Percentiles rank a stretch among this genome's conserved stretches.
These are phyloP conservation scores for Luscinia megarhynchos DNA, from an alignment of 2,797 vertebrate genomes.

Conservation along the genomic window DNA sequence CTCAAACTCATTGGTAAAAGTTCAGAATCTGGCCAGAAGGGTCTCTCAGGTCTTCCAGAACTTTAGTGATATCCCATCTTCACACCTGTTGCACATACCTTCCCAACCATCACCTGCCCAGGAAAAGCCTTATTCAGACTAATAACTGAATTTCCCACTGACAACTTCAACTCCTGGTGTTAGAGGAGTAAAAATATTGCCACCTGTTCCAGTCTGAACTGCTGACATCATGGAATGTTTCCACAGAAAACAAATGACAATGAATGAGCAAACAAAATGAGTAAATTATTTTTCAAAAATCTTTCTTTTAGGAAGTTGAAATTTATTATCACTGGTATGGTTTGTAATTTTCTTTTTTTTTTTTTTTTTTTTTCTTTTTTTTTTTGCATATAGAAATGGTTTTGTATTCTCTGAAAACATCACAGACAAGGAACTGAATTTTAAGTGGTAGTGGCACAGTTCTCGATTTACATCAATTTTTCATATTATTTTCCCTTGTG, in stretches of 20 bases:
- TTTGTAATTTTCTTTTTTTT: not conserved
- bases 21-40: not conserved
- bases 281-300: not conserved
- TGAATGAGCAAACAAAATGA: not conserved
- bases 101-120: not conserved
- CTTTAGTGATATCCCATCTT: not conserved
- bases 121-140: not conserved
- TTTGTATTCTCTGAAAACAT: not conserved
- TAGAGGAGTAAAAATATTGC: not conserved
- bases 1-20: not conserved
- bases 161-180: not conserved
- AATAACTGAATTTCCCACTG: not conserved
- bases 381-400: not conserved
- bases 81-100: fast-evolving
- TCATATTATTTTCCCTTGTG: not conserved
- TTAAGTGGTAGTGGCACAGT: not conserved
- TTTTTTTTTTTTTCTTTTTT: no score
- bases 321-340: not conserved
- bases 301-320: not conserved
- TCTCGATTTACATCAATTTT: not conserved
- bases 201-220: not conserved
- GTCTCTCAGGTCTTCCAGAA: not conserved
- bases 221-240: not conserved
- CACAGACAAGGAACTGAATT: constrained; percentile 6
- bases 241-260: not conserved